phyloP scores from a whole-genome alignment of 2,113 vertebrate genomes.

The Anguilla rostrata region DNA sequence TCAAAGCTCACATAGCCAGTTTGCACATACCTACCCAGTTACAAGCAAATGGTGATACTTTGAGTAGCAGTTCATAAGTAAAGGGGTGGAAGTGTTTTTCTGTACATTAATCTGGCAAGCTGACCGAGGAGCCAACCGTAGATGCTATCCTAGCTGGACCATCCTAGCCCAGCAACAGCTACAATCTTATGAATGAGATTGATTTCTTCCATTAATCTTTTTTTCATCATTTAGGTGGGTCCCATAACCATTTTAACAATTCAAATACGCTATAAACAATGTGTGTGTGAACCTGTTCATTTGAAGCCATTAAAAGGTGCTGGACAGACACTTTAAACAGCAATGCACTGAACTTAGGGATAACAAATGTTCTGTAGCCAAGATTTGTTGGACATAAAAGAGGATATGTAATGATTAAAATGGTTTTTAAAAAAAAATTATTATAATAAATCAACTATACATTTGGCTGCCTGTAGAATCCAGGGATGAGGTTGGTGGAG shows the following conservation, averaged over 20 bases:
- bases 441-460: constrained; percentile 77
- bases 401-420: constrained; percentile 59
- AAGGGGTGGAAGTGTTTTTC: not conserved
- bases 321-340: not conserved
- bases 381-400: constrained; percentile 75
- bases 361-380: constrained; percentile 73
- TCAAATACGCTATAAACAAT: not conserved
- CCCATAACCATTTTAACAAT: not conserved
- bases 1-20: not conserved
- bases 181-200: no score
- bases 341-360: constrained; percentile 59
- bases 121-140: no score
- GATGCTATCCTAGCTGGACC: no score
- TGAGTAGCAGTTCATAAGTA: not conserved
- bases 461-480: constrained; percentile 92
- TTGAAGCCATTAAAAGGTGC: not conserved
- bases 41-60: not conserved
- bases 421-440: constrained; percentile 15
- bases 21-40: not conserved
- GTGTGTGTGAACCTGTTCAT: not conserved
- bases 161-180: no score
- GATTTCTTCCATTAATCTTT: not conserved
- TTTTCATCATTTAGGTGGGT: not conserved
- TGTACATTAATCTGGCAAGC: not conserved
- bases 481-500: constrained; percentile 91